Conservation (phyloP, 2,797 vertebrate genomes). For the Gymnothorax javanicus region DNA sequence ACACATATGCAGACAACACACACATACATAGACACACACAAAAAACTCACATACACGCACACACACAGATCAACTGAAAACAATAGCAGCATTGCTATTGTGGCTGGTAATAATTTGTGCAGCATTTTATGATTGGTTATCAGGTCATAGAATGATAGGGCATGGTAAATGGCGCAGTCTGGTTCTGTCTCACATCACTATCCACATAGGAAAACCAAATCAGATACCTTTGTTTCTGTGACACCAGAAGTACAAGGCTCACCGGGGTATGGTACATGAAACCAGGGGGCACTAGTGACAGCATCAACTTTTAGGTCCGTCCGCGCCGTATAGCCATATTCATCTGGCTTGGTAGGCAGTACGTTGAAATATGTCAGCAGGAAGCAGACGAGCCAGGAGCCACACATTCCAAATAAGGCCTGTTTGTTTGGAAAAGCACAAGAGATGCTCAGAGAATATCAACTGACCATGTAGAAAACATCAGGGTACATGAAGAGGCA, state of each 20-base stretch:
- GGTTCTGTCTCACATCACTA: not conserved
- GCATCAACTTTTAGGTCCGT: slow-evolving; percentile 75
- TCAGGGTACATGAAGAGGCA: not conserved
- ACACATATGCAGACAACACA: too few species aligned
- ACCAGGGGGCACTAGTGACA: slow-evolving; percentile 72
- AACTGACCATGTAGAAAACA: not conserved
- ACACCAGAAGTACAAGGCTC: slow-evolving; percentile 10
- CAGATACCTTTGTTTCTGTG: not conserved
- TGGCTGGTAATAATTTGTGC: not conserved
- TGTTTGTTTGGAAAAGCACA: slow-evolving; percentile 33
- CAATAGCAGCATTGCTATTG: too few species aligned
- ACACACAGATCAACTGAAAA: too few species aligned
- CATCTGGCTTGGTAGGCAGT: slow-evolving; percentile 65
- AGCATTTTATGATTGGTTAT: not conserved
- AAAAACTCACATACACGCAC: too few species aligned
- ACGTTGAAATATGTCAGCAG: slow-evolving; percentile 71
- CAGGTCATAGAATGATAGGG: not conserved
- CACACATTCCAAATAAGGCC: slow-evolving; percentile 79
- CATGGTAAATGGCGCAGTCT: not conserved
- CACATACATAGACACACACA: too few species aligned
- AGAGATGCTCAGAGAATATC: not conserved
- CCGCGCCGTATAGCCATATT: slow-evolving; percentile 72
- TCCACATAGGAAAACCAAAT: not conserved
- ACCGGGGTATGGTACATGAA: slow-evolving; percentile 78
- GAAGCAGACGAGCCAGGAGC: slow-evolving; percentile 76